These are phyloP conservation scores for Dermatemys mawii DNA, from an alignment of 2,113 vertebrate genomes.

Conservation along the genomic window DNA sequence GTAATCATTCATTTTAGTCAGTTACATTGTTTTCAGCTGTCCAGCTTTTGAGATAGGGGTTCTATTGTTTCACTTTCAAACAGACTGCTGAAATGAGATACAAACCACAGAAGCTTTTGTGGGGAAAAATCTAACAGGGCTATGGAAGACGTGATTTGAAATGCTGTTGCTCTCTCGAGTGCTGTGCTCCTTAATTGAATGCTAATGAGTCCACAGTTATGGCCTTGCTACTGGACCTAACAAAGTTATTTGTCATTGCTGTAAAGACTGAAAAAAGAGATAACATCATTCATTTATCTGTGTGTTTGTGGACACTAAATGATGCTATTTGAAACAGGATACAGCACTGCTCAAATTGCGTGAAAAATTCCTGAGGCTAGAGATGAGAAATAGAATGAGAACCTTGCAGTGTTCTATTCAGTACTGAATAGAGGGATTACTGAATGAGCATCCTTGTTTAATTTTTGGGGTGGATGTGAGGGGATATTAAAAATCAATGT, in stretches of 20 bases:
- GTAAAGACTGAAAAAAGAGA: slow-evolving; percentile 33
- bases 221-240: slow-evolving; percentile 19
- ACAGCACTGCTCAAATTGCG: slow-evolving; percentile 17
- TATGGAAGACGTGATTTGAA: slow-evolving; percentile 16
- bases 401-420: neutral
- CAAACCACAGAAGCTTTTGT: slow-evolving; percentile 21
- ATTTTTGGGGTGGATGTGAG: neutral
- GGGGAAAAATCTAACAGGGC: slow-evolving; percentile 24
- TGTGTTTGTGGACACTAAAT: slow-evolving; percentile 51
- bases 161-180: slow-evolving; percentile 38
- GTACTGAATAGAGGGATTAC: neutral
- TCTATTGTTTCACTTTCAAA: slow-evolving; percentile 48
- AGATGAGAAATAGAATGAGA: slow-evolving; percentile 40
- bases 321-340: slow-evolving; percentile 46
- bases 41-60: slow-evolving; percentile 52
- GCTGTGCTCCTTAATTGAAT: slow-evolving; percentile 54
- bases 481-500: neutral
- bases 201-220: slow-evolving; percentile 41
- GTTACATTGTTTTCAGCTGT: slow-evolving; percentile 38
- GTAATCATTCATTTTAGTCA: slow-evolving; percentile 25
- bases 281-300: too few relatives aligned
- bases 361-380: neutral
- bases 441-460: neutral
- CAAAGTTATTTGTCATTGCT: slow-evolving; percentile 56
- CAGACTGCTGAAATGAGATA: slow-evolving; percentile 35